Evolutionary conservation across 2,797 vertebrate species (phyloP), one percentile per base, ranked within the genome.

Genomic region (Knipowitschia caucasica): DNA sequence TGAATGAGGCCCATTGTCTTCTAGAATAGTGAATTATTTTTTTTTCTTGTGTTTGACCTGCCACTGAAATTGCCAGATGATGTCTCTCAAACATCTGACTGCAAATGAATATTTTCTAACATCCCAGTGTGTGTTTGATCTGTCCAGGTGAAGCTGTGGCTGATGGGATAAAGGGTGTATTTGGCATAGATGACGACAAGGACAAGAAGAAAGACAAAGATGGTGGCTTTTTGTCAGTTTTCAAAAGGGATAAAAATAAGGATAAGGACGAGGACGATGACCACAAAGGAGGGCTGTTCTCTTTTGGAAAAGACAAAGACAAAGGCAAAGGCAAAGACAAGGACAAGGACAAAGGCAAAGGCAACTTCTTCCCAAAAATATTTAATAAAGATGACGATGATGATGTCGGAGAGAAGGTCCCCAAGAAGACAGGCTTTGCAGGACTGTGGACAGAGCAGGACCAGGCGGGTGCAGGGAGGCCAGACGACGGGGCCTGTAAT

Each of bases 361-460:
- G 34, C 24, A 66, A 70, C 5, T 55, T 80, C 54, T 72, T 80
- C 55, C 62, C 73, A 0, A 68, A 72, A 1, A 0, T 79, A 1
- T 47, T 82, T 1, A 0, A 73, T 34, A 64, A 35, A 30, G 71
- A 59, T 2, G 53, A 64, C 0, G 43, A 71, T 0, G 45, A 71
- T 4, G 1, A 61, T 1, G 25, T 10, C 0, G 27, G 3, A 1
- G 26, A n/a, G 18, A 17, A 15, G n/a, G 21, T 14, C 10, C 29
- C 43, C 5, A 77, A 65, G 45, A 57, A 54, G 4, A 25, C 52
- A 0, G 84, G 84, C 1, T 86, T 86, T 1, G 0, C 52, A 0
- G 84, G 82, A 10, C 68, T 86, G 2, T 84, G 80, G 17, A 7
- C 1, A 1, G 80, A 83, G 7, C 45, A 11, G 30, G 56, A 27